Conservation (phyloP, 2,797 vertebrate species). For the Scolopax rusticola region DNA sequence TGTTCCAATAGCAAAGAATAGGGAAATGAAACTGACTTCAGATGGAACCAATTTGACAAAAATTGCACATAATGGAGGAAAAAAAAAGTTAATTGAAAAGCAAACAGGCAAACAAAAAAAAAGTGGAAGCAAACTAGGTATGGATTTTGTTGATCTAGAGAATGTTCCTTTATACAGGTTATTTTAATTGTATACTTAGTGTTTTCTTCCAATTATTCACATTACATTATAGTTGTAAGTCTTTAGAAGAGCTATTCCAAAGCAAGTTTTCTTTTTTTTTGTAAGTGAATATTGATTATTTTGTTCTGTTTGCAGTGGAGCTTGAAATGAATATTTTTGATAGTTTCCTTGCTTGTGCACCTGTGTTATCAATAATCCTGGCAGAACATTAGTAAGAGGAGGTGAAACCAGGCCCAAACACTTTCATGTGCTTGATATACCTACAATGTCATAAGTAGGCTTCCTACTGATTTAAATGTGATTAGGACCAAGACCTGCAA, state of each 20-base stretch:
- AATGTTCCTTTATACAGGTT: not conserved
- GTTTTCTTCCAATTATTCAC: not conserved
- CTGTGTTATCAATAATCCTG: constrained; percentile 31
- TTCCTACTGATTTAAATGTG: not conserved
- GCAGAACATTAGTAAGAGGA: constrained; percentile 27
- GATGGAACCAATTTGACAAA: not conserved
- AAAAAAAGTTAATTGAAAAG: not conserved
- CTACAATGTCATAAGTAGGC: not conserved
- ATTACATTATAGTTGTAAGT: not conserved
- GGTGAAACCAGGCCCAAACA: not conserved
- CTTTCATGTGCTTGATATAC: constrained; percentile 1
- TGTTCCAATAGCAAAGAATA: not conserved
- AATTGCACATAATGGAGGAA: not conserved
- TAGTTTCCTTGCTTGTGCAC: not conserved
- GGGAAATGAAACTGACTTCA: not conserved
- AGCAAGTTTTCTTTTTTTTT: not conserved
- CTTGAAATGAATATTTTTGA: constrained; percentile 72
- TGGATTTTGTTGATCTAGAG: not conserved
- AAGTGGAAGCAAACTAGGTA: not conserved
- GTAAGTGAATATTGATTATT: constrained; percentile 62
- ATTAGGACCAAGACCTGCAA: not conserved
- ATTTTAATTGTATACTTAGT: not conserved
- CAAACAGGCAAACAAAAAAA: not conserved
- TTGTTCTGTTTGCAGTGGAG: constrained; percentile 47
- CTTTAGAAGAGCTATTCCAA: not conserved